Evolutionary conservation across 2,888 invertebrate species (phyloP), one percentile per base, ranked within the genome.

Genomic region (Acanthosepion lycidas): DNA sequence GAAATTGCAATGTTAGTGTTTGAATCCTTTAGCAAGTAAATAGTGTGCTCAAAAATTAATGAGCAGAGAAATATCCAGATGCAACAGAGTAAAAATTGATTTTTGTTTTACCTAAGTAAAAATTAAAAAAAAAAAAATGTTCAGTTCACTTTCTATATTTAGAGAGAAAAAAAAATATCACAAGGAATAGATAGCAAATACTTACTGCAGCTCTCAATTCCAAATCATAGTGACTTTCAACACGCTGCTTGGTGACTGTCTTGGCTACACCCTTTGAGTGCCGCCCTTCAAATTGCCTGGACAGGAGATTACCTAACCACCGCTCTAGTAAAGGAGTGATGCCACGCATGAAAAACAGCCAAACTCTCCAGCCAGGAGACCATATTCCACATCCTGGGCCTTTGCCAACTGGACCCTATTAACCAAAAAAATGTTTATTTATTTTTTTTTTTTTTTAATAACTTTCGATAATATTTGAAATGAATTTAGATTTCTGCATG

Each of bases 221-320:
- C 96, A 99, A 98, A 98, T 99, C 99, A 98, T 99, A 99, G 98
- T 99, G 99, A 93, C 99, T 99, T 97, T 99, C 99, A 0, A 99
- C 99, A 96, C 99, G 98, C 98, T 99, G 99, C 97, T 99, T 99
- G 1, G 99, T 99, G 15, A 99, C 99, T 0, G 99, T 99, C 98
- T 99, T 99, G 1, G 99, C 99, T 4, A 99, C 99, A 96, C 99
- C 99, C 98, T 99, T 99, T 0, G 99, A 99, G 97, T 99, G 99
- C 96, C 99, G 98, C 94, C 99, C 99, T 97, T 99, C 99, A 97
- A 99, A 99, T 98, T 99, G 99, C 96, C 99, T 98, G 0, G 99
- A 99, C 93, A 99, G 98, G 96, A 99, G 98, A 98, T 99, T 99
- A 33, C 99, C 99, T n/a, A 99, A 98, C 99, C 99, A 99, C 94